Percentiles rank a stretch among this genome's conserved stretches.
These are phyloP conservation scores for Chrysomallon squamiferum DNA, from an alignment of 1,140 invertebrate species.

Conservation along the genomic window DNA sequence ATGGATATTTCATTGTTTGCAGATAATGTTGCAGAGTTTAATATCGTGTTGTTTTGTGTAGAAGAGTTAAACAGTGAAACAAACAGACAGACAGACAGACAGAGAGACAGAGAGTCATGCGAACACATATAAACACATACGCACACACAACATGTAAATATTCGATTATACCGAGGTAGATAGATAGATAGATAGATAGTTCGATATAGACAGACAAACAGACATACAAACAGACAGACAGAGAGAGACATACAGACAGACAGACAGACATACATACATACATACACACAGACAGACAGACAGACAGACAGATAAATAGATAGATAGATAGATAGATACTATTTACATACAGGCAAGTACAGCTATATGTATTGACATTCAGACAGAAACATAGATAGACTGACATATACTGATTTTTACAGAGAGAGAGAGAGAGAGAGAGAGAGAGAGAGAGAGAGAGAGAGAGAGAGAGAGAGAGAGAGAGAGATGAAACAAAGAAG, in stretches of 20 bases:
- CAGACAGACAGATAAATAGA: neutral
- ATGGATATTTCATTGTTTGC: no score
- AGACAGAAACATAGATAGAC: neutral
- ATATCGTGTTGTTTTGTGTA: no score
- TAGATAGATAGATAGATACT: neutral
- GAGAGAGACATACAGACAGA: neutral
- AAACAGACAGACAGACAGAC: neutral
- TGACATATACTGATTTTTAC: neutral
- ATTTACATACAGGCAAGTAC: neutral
- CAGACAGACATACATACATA: neutral
- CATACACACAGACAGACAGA: neutral
- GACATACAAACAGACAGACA: neutral
- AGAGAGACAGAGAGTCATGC: neutral
- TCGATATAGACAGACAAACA: neutral
- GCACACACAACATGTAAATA: no score
- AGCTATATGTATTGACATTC: neutral
- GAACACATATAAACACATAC: neutral
- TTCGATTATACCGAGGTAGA: no score
- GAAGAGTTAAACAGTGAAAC: neutral
- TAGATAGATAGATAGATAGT: no score
- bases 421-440: no score
- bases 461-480: no score
- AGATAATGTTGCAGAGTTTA: no score
- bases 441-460: no score
- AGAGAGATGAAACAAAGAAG: no score